Evolutionary conservation across 1,140 invertebrate species (phyloP).

Genomic region (Drosophila kepulauana): DNA sequence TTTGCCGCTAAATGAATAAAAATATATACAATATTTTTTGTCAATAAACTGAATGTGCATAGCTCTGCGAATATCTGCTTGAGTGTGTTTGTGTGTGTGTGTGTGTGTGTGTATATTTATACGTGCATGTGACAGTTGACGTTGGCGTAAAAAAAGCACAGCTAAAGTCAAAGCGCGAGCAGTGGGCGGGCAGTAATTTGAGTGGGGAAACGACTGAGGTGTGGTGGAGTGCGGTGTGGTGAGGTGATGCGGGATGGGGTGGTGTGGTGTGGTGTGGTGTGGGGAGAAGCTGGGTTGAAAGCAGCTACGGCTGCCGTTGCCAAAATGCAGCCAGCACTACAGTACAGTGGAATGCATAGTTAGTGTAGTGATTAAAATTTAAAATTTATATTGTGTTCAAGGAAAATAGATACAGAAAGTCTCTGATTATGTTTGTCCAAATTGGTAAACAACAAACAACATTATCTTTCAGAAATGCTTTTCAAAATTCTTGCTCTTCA

Average conservation of each 20-base stretch:
- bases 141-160: conserved; percentile 62
- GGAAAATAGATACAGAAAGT: neutral
- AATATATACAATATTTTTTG: conserved; percentile 79
- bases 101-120: conserved; percentile 5
- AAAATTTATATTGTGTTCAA: no score
- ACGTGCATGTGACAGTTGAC: conserved; percentile 55
- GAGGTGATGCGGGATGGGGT: conserved; percentile 30
- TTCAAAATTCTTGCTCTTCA: no score
- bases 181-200: conserved; percentile 64
- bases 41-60: conserved; percentile 63
- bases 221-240: conserved; percentile 45
- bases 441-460: no score
- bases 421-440: no score
- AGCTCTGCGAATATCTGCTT: conserved; percentile 28
- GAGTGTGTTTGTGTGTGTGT: conserved; percentile 22
- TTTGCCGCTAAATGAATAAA: conserved; percentile 81
- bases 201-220: conserved; percentile 48
- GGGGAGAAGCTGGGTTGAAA: conserved; percentile 50
- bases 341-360: conserved; percentile 35
- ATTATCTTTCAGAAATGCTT: no score
- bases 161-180: conserved; percentile 60
- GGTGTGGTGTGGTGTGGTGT: conserved; percentile 37
- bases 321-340: conserved; percentile 44
- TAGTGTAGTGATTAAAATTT: neutral
- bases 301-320: conserved; percentile 63